These are phyloP conservation scores for Mungos mungo DNA, from an alignment of 2,113 vertebrate genomes.

Conservation along the genomic window DNA sequence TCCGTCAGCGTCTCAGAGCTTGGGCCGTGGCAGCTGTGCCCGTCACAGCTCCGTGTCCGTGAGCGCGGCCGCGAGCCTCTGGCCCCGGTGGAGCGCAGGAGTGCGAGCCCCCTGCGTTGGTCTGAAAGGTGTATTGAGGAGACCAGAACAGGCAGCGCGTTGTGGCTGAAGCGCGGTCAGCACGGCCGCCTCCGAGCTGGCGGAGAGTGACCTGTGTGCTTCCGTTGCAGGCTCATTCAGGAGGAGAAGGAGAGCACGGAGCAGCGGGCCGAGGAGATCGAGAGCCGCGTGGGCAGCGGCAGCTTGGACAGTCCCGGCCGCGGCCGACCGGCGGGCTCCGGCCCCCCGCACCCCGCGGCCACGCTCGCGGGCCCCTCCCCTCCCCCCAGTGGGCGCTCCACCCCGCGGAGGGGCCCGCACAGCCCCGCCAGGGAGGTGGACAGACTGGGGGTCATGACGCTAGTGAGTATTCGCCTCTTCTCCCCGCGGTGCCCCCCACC, in stretches of 20 bases:
- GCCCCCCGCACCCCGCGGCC: conserved; percentile 85
- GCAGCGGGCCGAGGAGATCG: conserved; percentile 96
- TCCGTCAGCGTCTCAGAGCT: no score
- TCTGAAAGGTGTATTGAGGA: background rate
- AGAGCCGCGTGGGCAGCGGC: conserved; percentile 93
- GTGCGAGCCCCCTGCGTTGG: background rate
- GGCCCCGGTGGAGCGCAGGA: rapidly evolving
- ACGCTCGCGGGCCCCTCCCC: conserved; percentile 92
- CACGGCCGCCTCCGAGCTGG: rapidly evolving
- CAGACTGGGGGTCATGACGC: conserved; percentile 95
- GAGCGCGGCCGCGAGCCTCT: background rate
- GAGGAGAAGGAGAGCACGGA: conserved; percentile 97
- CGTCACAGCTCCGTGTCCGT: no score
- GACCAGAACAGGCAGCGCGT: rapidly evolving
- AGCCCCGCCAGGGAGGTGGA: conserved; percentile 95
- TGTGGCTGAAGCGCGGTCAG: background rate
- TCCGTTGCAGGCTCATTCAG: conserved; percentile 92
- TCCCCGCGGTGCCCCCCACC: rapidly evolving
- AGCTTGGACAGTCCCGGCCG: conserved; percentile 88
- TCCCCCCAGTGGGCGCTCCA: conserved; percentile 92
- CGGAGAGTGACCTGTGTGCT: background rate
- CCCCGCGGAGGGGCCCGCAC: conserved; percentile 90
- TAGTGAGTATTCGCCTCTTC: conserved; percentile 84
- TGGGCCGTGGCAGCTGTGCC: background rate
- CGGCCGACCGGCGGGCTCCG: conserved; percentile 91